Percentiles rank a stretch among this genome's conserved stretches.
Evolutionary conservation across 1,140 invertebrate species (phyloP).

Genomic region (Euglossa dilemma): DNA sequence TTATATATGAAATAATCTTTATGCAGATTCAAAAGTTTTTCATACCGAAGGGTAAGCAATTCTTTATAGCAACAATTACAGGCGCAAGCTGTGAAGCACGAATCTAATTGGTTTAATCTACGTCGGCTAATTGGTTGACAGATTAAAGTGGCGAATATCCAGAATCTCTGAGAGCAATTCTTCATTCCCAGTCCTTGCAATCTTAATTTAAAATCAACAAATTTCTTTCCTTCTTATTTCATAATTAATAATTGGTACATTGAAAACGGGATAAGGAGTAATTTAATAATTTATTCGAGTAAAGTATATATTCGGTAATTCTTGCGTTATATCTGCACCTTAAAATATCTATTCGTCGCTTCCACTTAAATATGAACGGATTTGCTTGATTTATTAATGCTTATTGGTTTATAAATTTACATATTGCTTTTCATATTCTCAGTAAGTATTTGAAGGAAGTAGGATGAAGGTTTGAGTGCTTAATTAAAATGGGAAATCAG

Average conservation of each 20-base stretch:
- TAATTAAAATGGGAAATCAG: too few species aligned
- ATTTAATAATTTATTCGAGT: not conserved
- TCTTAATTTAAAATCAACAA: slow-evolving; percentile 18
- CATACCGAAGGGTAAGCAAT: not conserved
- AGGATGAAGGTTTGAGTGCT: too few species aligned
- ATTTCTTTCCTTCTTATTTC: not conserved
- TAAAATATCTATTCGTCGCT: too few species aligned
- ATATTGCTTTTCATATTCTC: too few species aligned
- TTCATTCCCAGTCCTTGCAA: not conserved
- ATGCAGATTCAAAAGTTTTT: not conserved
- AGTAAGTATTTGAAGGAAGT: too few species aligned
- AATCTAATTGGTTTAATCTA: slow-evolving; percentile 23
- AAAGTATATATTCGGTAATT: not conserved
- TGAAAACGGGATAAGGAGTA: not conserved
- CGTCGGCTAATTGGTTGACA: slow-evolving; percentile 5
- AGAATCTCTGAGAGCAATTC: not conserved
- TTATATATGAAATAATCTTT: not conserved
- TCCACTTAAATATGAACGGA: too few species aligned
- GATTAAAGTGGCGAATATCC: slow-evolving; percentile 3
- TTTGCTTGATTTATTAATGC: too few species aligned
- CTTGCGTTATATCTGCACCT: not conserved
- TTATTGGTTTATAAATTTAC: too few species aligned
- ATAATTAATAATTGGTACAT: not conserved
- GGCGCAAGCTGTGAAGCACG: not conserved
- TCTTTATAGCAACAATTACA: not conserved